Conservation (phyloP, 2,797 vertebrate species). For the Cuculus canorus region DNA sequence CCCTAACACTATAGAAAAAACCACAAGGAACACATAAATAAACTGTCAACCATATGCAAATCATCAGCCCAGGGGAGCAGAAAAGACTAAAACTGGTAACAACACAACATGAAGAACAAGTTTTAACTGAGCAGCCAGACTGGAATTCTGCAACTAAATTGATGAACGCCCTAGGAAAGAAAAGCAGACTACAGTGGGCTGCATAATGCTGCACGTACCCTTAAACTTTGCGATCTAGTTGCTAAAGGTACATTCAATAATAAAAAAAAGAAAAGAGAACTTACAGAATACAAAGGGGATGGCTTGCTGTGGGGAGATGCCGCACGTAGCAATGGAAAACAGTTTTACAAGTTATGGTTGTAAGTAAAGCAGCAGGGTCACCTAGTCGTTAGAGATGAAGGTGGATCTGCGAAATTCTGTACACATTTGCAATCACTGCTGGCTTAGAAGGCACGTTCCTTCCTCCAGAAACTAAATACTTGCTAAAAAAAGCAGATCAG, state of each 20-base stretch:
- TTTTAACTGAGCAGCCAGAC: background rate
- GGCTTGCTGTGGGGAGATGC: background rate
- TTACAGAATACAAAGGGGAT: background rate
- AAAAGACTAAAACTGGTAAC: conserved; percentile 2
- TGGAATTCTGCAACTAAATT: conserved; percentile 26
- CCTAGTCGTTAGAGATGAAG: background rate
- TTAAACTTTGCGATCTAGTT: background rate
- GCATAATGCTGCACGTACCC: background rate
- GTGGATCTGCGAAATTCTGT: background rate
- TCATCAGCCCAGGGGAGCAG: background rate
- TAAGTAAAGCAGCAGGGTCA: background rate
- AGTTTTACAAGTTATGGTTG: background rate
- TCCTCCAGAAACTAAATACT: background rate
- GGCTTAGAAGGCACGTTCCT: background rate
- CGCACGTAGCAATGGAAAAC: background rate
- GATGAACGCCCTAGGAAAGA: background rate
- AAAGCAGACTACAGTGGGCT: background rate
- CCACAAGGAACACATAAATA: conserved; percentile 5
- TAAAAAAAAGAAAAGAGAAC: background rate
- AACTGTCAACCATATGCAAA: conserved; percentile 28
- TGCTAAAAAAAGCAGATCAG: background rate
- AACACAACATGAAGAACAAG: background rate
- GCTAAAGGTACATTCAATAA: background rate
- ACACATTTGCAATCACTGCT: background rate
- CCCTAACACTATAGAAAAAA: background rate